Evolutionary conservation across 2,888 invertebrate genomes (phyloP).

Genomic region (Phymatocera aterrima): DNA sequence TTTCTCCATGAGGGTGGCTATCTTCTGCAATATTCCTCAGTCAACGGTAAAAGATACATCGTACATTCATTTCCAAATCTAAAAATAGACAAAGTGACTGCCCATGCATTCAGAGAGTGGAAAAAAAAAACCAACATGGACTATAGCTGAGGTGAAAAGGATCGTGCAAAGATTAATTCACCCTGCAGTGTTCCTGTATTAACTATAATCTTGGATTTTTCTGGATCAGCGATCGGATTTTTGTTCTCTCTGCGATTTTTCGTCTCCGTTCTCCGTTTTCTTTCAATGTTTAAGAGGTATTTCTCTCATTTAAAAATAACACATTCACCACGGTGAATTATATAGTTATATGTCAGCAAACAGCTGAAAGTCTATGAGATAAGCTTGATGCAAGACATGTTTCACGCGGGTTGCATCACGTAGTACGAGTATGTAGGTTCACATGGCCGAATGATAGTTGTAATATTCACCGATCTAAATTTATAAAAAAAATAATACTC

Average conservation of each 20-base stretch:
- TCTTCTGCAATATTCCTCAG: too few species aligned
- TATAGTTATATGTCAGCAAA: not conserved
- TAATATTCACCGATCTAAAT: slow-evolving; percentile 34
- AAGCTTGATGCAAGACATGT: slow-evolving; percentile 4
- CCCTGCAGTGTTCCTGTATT: not conserved
- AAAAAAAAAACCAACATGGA: not conserved
- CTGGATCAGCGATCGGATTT: not conserved
- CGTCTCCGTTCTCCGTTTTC: too few species aligned
- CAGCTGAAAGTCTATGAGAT: not conserved
- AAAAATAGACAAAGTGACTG: too few species aligned
- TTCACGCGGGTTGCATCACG: slow-evolving; percentile 6
- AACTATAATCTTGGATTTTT: not conserved
- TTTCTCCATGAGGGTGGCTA: too few species aligned
- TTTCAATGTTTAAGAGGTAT: not conserved
- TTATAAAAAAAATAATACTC: slow-evolving; percentile 13
- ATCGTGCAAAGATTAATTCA: not conserved
- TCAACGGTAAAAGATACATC: too few species aligned
- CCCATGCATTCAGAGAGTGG: not conserved
- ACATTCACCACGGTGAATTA: not conserved
- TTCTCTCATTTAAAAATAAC: not conserved
- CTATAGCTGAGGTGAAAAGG: not conserved
- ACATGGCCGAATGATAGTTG: slow-evolving; percentile 18
- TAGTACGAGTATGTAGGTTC: not conserved
- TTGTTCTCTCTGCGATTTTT: not conserved
- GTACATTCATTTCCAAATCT: too few species aligned